Evolutionary conservation across 2,797 vertebrate species (phyloP), one percentile per base, ranked within the genome.

Genomic region (Pangasius macronema): DNA sequence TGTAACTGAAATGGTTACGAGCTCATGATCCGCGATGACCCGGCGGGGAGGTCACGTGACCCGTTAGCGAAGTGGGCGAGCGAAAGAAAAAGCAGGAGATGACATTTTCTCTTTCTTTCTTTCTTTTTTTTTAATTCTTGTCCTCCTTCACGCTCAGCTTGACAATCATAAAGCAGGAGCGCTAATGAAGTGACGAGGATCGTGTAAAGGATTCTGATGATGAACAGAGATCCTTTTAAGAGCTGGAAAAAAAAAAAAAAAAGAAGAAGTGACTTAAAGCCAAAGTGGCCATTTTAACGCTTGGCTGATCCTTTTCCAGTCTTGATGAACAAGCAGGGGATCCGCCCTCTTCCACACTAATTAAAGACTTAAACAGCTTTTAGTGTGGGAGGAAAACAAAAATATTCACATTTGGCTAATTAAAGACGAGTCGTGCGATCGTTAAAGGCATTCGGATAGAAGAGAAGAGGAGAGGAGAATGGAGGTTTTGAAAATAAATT

Each of bases 111-210:
- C 93, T 94, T 91, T 92, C 92, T 93, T 92, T 92, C 92, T 49
- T 9, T 76, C 39, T 72, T 20, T 49, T 20, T 76, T 42, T n/a
- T 3, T 13, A 10, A 24, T 63, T 46, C 94, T 94, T 94, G 94
- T 95, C 94, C 94, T 93, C 90, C 93, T 88, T 84, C 92, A 93
- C 83, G 92, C 94, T 96, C 95, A 95, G 94, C 94, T 96, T 95
- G 94, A 95, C 94, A 86, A 94, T 95, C 93, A 82, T 93, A 94
- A 95, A 92, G 94, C 94, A 94, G 92, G 93, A 92, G 93, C 93
- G 94, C 94, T 96, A 95, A 95, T 95, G 95, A 96, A 94, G 93
- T 94, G 92, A 92, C 91, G 91, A 90, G 92, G 94, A 92, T 93
- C 93, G 92, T 94, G 59, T 65, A 94, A 94, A 92, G 87, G 93